A percentile compares a stretch with the other conserved stretches of the same genome.
phyloP scores from a whole-genome alignment of 35 echinoderm and acorn worm genomes.

The Lytechinus variegatus region DNA sequence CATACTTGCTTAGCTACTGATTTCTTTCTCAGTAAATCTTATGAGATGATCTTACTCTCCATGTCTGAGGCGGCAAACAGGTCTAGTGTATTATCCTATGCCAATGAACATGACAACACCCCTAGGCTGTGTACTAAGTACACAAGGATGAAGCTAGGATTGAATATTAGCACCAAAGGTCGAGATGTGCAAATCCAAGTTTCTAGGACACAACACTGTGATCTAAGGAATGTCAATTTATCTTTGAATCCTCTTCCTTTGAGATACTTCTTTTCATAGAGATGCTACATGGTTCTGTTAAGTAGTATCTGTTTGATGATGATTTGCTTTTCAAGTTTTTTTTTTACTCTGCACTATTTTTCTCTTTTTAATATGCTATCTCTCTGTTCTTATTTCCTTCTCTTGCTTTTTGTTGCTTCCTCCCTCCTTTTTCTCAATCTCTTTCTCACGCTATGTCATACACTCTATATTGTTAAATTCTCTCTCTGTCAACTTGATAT shows the following conservation, averaged over 20 bases:
- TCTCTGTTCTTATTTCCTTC: too few species aligned
- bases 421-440: too few species aligned
- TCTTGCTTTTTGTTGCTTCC: too few species aligned
- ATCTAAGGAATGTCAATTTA: neutral
- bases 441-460: too few species aligned
- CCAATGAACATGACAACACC: neutral
- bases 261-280: neutral
- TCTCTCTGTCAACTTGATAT: too few species aligned
- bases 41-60: neutral
- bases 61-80: neutral
- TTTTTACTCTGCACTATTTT: too few species aligned
- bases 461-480: too few species aligned
- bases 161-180: neutral
- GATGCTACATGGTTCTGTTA: too few species aligned
- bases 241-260: neutral
- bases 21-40: neutral
- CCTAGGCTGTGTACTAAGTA: neutral
- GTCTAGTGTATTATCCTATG: neutral
- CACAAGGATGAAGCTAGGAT: neutral
- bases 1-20: neutral
- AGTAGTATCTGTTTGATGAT: too few species aligned
- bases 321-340: too few species aligned
- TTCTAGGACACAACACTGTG: neutral
- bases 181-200: neutral
- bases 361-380: too few species aligned